Evolutionary conservation across 2,797 vertebrate species (phyloP).

Genomic region (Jordanella pulchra): DNA sequence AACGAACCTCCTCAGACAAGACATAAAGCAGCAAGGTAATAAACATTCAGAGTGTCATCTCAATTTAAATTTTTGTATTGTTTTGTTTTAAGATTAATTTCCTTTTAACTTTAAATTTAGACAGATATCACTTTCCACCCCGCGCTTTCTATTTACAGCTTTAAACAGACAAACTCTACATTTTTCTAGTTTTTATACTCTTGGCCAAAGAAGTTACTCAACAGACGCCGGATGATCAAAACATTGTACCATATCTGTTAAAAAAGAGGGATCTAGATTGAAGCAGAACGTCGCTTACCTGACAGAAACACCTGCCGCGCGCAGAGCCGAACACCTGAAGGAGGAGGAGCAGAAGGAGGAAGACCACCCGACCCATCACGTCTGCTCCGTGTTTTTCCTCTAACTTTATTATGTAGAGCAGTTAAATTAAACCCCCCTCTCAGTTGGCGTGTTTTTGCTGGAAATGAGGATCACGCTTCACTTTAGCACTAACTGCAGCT

Average conservation of each 20-base stretch:
- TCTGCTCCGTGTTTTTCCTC: neutral
- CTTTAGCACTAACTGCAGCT: neutral
- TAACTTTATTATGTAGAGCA: neutral
- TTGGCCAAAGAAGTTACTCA: neutral
- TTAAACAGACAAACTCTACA: neutral
- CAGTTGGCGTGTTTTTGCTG: neutral
- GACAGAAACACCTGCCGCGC: constrained; percentile 82
- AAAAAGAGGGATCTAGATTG: neutral
- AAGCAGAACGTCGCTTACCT: constrained; percentile 70
- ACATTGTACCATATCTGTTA: neutral
- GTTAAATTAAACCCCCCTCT: neutral
- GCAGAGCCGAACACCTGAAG: constrained; percentile 41
- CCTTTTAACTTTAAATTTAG: neutral
- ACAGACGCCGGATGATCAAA: neutral
- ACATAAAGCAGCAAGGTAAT: too few species aligned
- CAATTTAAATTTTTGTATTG: too few species aligned
- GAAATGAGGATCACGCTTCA: neutral
- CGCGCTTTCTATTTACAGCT: neutral
- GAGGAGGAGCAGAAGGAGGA: constrained; percentile 30
- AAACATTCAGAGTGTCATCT: too few species aligned
- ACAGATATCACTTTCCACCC: neutral
- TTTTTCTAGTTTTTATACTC: neutral
- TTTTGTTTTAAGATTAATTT: neutral
- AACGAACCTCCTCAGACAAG: too few species aligned
- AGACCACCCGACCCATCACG: constrained; percentile 47